A percentile compares a stretch with the other conserved stretches of the same genome.
These are phyloP conservation scores for Oncorhynchus tshawytscha DNA, from an alignment of 2,113 vertebrate genomes.

Conservation along the genomic window DNA sequence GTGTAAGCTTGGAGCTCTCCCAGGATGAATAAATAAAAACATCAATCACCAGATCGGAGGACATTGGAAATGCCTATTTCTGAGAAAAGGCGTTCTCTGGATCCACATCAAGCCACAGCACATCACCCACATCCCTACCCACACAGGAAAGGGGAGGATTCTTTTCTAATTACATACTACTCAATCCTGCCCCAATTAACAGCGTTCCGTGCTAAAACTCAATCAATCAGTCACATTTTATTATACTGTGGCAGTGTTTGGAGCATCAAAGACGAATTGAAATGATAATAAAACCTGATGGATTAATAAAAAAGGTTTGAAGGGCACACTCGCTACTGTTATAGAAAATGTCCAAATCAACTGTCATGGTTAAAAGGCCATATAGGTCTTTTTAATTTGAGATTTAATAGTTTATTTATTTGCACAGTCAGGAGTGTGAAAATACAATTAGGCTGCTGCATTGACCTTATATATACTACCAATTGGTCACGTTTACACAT, in stretches of 20 bases:
- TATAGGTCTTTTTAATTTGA: not conserved
- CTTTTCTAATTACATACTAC: constrained; percentile 33
- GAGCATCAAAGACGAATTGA: constrained; percentile 10
- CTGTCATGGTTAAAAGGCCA: not conserved
- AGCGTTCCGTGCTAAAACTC: constrained; percentile 41
- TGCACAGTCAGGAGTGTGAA: not conserved
- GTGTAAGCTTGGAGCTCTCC: constrained; percentile 14
- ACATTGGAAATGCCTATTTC: constrained; percentile 2
- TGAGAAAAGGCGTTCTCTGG: constrained; percentile 17
- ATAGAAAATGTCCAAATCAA: not conserved
- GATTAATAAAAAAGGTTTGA: constrained; percentile 7
- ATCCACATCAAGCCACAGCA: constrained; percentile 19
- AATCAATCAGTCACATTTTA: constrained; percentile 57
- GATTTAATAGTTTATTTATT: not conserved
- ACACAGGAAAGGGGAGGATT: constrained; percentile 1
- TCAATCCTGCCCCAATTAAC: constrained; percentile 54
- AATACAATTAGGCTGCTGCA: not conserved
- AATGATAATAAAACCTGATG: constrained; percentile 20
- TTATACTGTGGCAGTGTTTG: constrained; percentile 23
- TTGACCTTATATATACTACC: not conserved
- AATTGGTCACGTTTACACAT: not conserved
- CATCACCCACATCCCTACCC: constrained; percentile 1
- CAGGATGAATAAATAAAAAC: constrained; percentile 34
- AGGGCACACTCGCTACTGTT: not conserved
- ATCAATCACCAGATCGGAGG: constrained; percentile 18